These are phyloP conservation scores for Misgurnus anguillicaudatus DNA, from an alignment of 2,113 vertebrate genomes.

Conservation along the genomic window DNA sequence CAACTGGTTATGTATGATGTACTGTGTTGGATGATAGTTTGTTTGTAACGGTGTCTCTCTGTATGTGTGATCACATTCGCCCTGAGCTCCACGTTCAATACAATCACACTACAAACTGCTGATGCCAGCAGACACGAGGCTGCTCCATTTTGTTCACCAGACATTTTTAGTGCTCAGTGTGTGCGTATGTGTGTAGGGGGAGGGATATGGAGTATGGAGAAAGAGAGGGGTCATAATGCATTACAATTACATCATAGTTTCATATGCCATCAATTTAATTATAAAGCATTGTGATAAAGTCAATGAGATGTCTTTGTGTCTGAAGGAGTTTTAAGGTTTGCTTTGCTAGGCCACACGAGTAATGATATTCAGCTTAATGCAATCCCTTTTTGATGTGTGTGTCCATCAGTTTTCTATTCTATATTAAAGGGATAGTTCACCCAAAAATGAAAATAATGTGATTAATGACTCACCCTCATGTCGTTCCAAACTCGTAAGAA, in stretches of 20 bases:
- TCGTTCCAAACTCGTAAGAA: no score
- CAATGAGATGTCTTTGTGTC: no score
- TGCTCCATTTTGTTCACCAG: slow-evolving; percentile 76
- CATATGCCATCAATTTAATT: background rate
- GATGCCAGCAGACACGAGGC: slow-evolving; percentile 75
- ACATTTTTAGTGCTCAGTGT: slow-evolving; percentile 62
- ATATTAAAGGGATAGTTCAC: no score
- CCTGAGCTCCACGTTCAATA: slow-evolving; percentile 67
- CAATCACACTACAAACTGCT: slow-evolving; percentile 76
- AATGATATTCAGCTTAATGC: no score
- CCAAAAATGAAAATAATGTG: no score
- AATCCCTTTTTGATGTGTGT: no score
- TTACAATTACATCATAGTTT: background rate
- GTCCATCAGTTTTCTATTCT: no score
- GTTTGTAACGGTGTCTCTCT: background rate
- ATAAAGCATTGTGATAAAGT: background rate
- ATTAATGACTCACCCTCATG: no score
- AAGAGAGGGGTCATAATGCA: slow-evolving; percentile 47
- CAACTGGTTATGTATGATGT: background rate
- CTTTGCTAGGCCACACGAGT: no score
- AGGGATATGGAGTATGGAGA: slow-evolving; percentile 54
- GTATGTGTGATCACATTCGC: slow-evolving; percentile 55
- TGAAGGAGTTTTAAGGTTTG: no score
- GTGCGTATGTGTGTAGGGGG: background rate
- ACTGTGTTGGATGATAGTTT: background rate